phyloP scores from a whole-genome alignment of 2,113 vertebrate genomes.

The Deroptyus accipitrinus region DNA sequence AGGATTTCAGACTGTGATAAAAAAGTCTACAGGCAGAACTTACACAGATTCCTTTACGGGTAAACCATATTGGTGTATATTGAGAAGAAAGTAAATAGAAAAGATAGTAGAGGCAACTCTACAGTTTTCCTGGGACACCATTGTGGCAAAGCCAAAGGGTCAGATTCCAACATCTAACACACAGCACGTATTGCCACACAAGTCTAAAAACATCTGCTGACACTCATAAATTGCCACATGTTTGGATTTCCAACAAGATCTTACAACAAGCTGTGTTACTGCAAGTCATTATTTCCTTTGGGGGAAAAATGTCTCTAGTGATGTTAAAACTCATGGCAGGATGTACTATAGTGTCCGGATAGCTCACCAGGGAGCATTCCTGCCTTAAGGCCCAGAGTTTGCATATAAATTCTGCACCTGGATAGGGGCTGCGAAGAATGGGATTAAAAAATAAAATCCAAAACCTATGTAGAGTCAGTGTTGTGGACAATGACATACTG shows the following conservation, averaged over 20 bases:
- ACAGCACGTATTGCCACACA: slow-evolving; percentile 63
- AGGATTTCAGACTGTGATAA: not conserved
- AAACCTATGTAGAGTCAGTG: not conserved
- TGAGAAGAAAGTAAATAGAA: not conserved
- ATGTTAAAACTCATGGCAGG: slow-evolving; percentile 55
- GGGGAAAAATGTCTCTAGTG: slow-evolving; percentile 16
- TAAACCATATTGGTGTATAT: not conserved
- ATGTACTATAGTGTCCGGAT: slow-evolving; percentile 41
- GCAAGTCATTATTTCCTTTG: slow-evolving; percentile 65
- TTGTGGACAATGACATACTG: not conserved
- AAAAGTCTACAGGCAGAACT: not conserved
- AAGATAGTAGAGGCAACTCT: slow-evolving; percentile 3
- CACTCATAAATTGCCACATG: slow-evolving; percentile 70
- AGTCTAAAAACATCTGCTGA: slow-evolving; percentile 49
- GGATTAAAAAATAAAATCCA: not conserved
- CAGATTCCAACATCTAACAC: slow-evolving; percentile 60
- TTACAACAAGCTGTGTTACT: slow-evolving; percentile 66
- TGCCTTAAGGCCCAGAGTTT: slow-evolving; percentile 50
- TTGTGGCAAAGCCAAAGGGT: slow-evolving; percentile 60
- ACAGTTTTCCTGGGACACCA: slow-evolving; percentile 46
- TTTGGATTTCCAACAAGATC: slow-evolving; percentile 69
- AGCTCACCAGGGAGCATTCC: slow-evolving; percentile 19
- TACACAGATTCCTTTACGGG: not conserved
- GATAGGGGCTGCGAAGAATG: not conserved
- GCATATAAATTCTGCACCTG: slow-evolving; percentile 32